phyloP scores from a whole-genome alignment of 2,888 invertebrate species.

The Drosophila colorata region DNA sequence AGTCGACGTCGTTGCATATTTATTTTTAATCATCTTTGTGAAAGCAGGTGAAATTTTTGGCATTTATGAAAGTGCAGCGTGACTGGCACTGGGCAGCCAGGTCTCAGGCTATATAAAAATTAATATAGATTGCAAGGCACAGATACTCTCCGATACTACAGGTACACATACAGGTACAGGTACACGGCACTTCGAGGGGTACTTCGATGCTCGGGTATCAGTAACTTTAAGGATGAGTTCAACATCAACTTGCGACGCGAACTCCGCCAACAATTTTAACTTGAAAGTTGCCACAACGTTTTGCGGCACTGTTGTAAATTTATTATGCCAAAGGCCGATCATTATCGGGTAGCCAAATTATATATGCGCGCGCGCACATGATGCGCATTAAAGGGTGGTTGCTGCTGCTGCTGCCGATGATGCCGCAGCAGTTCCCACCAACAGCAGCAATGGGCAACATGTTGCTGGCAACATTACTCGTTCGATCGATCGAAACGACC shows the following conservation, averaged over 20 bases:
- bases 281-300: constrained; percentile 66
- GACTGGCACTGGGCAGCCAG: constrained; percentile 60
- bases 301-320: constrained; percentile 76
- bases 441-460: constrained; percentile 54
- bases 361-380: constrained; percentile 82
- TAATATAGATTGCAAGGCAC: constrained; percentile 81
- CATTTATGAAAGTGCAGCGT: constrained; percentile 82
- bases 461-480: constrained; percentile 64
- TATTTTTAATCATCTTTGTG: constrained; percentile 82
- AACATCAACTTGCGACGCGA: background rate
- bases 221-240: constrained; percentile 22
- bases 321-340: constrained; percentile 83
- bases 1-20: constrained; percentile 69
- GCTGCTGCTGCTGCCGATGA: constrained; percentile 18
- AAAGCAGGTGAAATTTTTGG: constrained; percentile 84
- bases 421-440: constrained; percentile 34
- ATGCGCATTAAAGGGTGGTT: constrained; percentile 79
- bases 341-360: constrained; percentile 83
- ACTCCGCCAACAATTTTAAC: constrained; percentile 51
- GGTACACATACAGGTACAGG: constrained; percentile 6
- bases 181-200: constrained; percentile 9
- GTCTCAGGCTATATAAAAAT: constrained; percentile 67
- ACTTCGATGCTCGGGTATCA: constrained; percentile 6
- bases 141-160: constrained; percentile 64
- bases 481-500: constrained; percentile 70